Evolutionary conservation across 37 sponge, comb jelly and placozoan genomes (phyloP), one percentile per base, ranked within the genome.

Genomic region (Amphimedon queenslandica): DNA sequence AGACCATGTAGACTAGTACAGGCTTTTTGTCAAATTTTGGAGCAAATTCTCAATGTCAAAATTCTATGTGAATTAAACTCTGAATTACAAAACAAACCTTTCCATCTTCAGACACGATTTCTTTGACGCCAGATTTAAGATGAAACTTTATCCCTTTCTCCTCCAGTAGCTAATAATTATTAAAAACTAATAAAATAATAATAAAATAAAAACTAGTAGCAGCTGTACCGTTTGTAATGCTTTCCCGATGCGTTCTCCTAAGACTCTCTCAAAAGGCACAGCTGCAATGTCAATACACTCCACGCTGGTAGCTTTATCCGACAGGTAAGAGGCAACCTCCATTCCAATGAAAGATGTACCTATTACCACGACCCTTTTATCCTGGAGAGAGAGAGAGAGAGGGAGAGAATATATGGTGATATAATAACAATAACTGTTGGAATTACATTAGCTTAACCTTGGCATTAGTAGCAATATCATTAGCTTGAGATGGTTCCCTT

Each of bases 311-410:
- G 87, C 94, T 77, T 93, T 93, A 51, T 70, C 64, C 43, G 40
- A 56, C 37, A 89, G 78, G 61, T 65, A 89, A 33, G 90, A 91
- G 1, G 87, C 84, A 56, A 86, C 87, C 61, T 93, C 94, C 94
- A 93, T 93, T 6, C 94, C 93, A 65, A 95, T 95, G 71, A 95
- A 95, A 4, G 93, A 93, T 32, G 93, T 86, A 27, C 96, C 96
- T 33, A 95, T 85, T 63, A 95, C 36, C 1, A 92, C 93, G 37
- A 95, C 89, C 16, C 72, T 80, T 84, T 95, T 95, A 18, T 84
- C 90, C 20, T 68, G 55, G 53, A 18, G 53, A 18, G 53, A 18
- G 75, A 38, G 33, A 66, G 55, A 25, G 55, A 65, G 55, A 32
- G 47, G 43, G 13, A 47, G 13, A 13, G 13, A 47, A n/a, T n/a